Conservation (phyloP, 2,113 vertebrate genomes). For the Corvus moneduloides region DNA sequence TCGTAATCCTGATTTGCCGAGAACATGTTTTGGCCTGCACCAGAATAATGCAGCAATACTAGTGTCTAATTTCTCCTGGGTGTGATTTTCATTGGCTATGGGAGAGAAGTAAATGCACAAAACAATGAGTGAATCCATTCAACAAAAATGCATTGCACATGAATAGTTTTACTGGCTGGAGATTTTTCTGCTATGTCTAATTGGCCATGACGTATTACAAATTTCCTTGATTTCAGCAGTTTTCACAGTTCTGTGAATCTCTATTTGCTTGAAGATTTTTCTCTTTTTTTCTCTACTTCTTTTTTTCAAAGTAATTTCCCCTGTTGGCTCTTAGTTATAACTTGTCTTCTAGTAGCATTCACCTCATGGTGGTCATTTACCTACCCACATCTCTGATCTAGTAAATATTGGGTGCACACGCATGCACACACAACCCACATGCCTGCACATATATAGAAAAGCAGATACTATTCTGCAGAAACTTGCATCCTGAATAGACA, state of each 20-base stretch:
- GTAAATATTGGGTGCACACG: background rate
- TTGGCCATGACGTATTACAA: background rate
- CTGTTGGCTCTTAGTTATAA: background rate
- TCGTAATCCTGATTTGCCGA: background rate
- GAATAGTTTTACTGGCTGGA: background rate
- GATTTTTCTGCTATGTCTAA: background rate
- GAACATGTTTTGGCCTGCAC: background rate
- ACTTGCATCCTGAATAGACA: background rate
- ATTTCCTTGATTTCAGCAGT: conserved; percentile 9
- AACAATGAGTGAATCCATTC: background rate
- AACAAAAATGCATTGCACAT: background rate
- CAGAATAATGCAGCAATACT: background rate
- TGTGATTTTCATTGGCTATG: background rate
- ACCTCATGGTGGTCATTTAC: background rate
- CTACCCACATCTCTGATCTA: background rate
- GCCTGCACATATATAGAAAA: background rate
- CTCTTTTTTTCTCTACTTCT: background rate
- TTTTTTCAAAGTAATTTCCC: background rate
- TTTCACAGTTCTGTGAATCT: background rate
- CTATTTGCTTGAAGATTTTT: background rate
- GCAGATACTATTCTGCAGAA: background rate
- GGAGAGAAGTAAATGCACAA: background rate
- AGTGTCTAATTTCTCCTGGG: background rate
- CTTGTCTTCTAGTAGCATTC: background rate
- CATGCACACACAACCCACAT: background rate